These are phyloP conservation scores for Nothobranchius furzeri DNA, from an alignment of 2,113 vertebrate species.

Conservation along the genomic window DNA sequence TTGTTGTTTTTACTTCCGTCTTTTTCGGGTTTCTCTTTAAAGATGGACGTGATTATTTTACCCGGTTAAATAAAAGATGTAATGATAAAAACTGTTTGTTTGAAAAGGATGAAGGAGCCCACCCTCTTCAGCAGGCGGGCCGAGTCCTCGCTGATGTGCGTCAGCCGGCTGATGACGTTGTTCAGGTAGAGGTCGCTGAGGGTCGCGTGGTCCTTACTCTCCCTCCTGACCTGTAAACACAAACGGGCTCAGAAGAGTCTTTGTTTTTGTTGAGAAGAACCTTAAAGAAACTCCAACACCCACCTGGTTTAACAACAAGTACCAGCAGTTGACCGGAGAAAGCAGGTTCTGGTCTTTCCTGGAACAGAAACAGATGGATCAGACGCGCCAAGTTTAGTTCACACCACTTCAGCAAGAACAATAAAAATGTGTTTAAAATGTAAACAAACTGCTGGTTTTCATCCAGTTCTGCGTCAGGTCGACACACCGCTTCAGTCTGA, in stretches of 20 bases:
- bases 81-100: no score
- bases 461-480: no score
- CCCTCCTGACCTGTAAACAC: slow-evolving; percentile 87
- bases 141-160: slow-evolving; percentile 97
- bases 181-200: slow-evolving; percentile 98
- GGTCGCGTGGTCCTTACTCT: slow-evolving; percentile 97
- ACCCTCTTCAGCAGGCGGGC: slow-evolving; percentile 99
- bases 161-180: slow-evolving; percentile 96
- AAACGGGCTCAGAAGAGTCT: background rate
- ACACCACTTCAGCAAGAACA: no score
- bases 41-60: no score
- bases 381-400: no score
- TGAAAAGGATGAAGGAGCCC: slow-evolving; percentile 23
- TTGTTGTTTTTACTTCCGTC: background rate
- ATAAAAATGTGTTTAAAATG: no score
- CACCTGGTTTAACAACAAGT: slow-evolving; percentile 90
- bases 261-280: background rate
- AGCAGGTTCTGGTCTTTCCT: slow-evolving; percentile 98
- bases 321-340: slow-evolving; percentile 98
- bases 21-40: background rate
- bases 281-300: no score
- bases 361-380: slow-evolving; percentile 10
- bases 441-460: no score
- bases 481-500: no score
- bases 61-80: no score